Base-by-base conservation (phyloP, 2,113 vertebrate genomes). In the Callaeas wilsoni region DNA sequence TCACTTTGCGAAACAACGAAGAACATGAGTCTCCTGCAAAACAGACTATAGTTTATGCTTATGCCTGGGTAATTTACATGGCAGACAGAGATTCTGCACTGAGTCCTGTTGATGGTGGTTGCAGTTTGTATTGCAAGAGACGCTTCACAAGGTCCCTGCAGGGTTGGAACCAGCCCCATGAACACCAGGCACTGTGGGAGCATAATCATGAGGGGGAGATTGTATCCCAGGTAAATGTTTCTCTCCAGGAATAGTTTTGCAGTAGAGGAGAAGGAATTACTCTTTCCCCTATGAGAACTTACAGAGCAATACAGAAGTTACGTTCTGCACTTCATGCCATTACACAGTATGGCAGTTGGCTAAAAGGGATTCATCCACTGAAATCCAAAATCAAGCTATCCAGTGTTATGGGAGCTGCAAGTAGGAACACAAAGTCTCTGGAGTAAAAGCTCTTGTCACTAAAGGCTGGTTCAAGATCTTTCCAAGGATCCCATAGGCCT, bases 181-280 rank as follows among this genome's bases (percentile, higher is more conserved):
- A 70, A 22, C 7, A 4, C 2, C 3, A 5, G 20, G 8, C 37
- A 22, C 52, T 22, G 17, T 23, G 37, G 37, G n/a, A 57, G 64
- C 18, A 0, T 41, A n/a, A 35, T 16, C 7, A 15, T 0, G 2
- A 64, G 19, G 22, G 20, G 13, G 18, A 65, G 6, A 25, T 26
- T 71, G 52, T 14, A 41, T 47, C n/a, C 18, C 37, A 46, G 30
- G 37, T 10, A 30, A 59, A 22, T 21, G 2, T 75, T 70, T 75
- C 17, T 64, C 25, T 82, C 50, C 26, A 57, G 35, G 17, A 69
- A 69, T 42, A 4, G 25, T 29, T 79, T 49, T 53, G 32, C 18
- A 39, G 62, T 13, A 23, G 19, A 44, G 60, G 5, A 49, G 62
- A 33, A 90, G 53, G 32, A 50, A 23, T 4, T 8, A 18, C 5